A percentile compares a stretch with the other conserved stretches of the same genome.
These are phyloP conservation scores for Mesorhabditis spiculigera DNA, from an alignment of 2,888 invertebrate species.

Conservation along the genomic window DNA sequence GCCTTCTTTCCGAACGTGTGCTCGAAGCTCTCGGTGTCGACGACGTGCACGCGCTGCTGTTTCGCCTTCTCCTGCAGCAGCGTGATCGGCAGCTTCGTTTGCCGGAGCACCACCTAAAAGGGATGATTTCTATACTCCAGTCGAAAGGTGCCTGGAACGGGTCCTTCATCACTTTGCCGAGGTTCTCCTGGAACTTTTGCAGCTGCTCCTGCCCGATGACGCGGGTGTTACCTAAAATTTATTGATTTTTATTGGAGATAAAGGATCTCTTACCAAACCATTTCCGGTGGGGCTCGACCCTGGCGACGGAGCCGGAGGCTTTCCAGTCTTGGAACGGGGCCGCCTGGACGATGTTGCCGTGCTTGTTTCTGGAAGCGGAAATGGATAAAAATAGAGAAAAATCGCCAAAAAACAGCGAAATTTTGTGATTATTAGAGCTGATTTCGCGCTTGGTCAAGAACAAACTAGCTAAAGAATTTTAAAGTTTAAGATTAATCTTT, in stretches of 20 bases:
- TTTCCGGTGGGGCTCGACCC: constrained; percentile 93
- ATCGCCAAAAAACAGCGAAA: too few relatives aligned
- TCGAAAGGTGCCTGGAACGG: constrained; percentile 76
- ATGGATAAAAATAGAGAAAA: too few relatives aligned
- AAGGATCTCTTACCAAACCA: constrained; percentile 78
- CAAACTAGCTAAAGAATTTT: too few relatives aligned
- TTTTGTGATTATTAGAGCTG: too few relatives aligned
- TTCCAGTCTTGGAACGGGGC: constrained; percentile 92
- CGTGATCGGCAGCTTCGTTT: constrained; percentile 88
- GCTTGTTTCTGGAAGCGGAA: constrained; percentile 66
- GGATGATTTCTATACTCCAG: background rate
- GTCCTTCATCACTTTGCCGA: constrained; percentile 87
- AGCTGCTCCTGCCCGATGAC: constrained; percentile 80
- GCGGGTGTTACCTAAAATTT: constrained; percentile 73
- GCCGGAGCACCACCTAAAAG: constrained; percentile 78
- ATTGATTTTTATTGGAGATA: constrained; percentile 1
- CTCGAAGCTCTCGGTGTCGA: constrained; percentile 91
- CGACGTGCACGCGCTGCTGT: constrained; percentile 83
- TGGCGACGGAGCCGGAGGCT: constrained; percentile 81
- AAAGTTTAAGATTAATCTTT: too few relatives aligned
- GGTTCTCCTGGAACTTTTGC: constrained; percentile 76
- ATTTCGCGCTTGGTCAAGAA: too few relatives aligned
- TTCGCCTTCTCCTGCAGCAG: constrained; percentile 80
- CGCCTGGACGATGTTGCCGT: constrained; percentile 82
- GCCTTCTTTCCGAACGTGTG: constrained; percentile 92